Evolutionary conservation across 2,888 invertebrate genomes (phyloP), one percentile per base, ranked within the genome.

Genomic region (Apodemia mormo): DNA sequence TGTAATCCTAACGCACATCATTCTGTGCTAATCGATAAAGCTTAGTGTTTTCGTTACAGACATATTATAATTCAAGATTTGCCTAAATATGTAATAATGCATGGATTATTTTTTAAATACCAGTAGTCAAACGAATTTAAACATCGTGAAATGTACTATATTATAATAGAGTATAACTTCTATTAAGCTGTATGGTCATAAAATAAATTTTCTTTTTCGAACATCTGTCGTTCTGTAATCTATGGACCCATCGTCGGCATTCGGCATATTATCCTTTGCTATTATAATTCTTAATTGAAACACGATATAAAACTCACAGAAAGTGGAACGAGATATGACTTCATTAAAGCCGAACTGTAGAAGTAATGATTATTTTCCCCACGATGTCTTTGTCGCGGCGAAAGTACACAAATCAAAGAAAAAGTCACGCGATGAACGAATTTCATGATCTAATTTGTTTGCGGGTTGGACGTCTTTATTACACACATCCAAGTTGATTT

Each of bases 201-300:
- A n/a, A 52, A 52, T 10, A n/a, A n/a, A 52, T 14, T 52, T 52
- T 6, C 49, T 52, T 4, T 52, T 30, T 45, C 2, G 58, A 40
- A 43, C 33, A 45, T 72, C 61, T 54, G 66, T n/a, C 30, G 9
- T 30, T 52, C 73, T 56, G 69, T 81, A 80, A 72, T 87, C 83
- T 84, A 73, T 85, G 81, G 68, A 40, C 64, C 54, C 78, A 78
- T 80, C 79, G 78, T n/a, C n/a, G n/a, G n/a, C n/a, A n/a, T n/a
- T 78, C 80, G 80, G 77, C 81, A 77, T 75, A 73, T 79, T 80
- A 86, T 81, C 83, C 82, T 82, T 84, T 82, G 80, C 85, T 84
- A 87, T 89, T 88, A 85, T 82, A 73, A 82, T 80, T 77, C 75
- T 82, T 86, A 87, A 90, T 90, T 87, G 85, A 88, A 85, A 86